Base-by-base conservation (phyloP, 2,888 invertebrate genomes). In the Pyralis farinalis region DNA sequence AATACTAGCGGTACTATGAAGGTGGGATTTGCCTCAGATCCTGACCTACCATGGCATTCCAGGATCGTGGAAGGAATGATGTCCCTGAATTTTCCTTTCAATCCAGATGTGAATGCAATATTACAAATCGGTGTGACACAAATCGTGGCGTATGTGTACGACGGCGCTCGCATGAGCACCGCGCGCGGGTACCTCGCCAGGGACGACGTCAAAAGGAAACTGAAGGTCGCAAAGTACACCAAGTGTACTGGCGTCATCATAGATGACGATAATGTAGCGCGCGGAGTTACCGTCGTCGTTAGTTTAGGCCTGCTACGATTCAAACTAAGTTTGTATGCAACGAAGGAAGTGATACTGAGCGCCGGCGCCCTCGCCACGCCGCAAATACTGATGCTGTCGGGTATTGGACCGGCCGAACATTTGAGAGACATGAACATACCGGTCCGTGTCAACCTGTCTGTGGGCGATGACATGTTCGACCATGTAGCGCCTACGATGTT, bases 361-460 rank as follows among this genome's bases (percentile, higher is more conserved):
- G 80, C 83, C 0, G 84, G 84, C 0, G 42, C 80, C 0, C 44
- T 82, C 1, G 76, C 63, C 0, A 73, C 75, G 1, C 70, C 83
- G 7, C 78, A 82, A 27, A 59, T 84, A 39, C 42, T 84, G 36
- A 61, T 77, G 76, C 43, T 72, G 12, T 84, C 83, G 1, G 84
- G 84, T 0, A 47, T 84, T 1, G 84, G 83, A 0, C 75, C 65
- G 1, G 55, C 63, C 1, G 53, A 60, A 0, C 78, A 79, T 34
- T 53, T 83, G 25, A 25, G 44, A 3, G 33, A 46, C 4, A 49
- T 74, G 37, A 53, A 54, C 0, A 69, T 83, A 10, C 41, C 52
- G 0, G 62, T 74, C 1, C 57, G 53, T 25, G 57, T 53, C 0
- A 57, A 81, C 40, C 42, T 76, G 11, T 64, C 80, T 0, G 82